Percentiles rank a stretch among this genome's conserved stretches.
phyloP scores from a whole-genome alignment of 2,113 vertebrate genomes.

The Synchiropus splendidus region DNA sequence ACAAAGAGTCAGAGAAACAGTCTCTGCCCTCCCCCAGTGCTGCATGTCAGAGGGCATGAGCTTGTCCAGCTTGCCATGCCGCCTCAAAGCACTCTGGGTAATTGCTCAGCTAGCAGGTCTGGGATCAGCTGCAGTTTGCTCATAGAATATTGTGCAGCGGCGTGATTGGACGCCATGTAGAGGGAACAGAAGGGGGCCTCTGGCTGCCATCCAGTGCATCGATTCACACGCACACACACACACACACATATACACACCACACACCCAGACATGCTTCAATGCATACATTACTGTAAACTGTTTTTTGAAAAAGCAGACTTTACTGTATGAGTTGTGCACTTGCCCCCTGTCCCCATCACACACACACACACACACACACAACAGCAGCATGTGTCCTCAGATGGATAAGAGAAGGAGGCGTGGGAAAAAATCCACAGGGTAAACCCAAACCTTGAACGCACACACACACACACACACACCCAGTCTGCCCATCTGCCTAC shows the following conservation, averaged over 20 bases:
- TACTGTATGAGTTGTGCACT: slow-evolving; percentile 35
- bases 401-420: slow-evolving; percentile 47
- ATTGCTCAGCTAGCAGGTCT: slow-evolving; percentile 65
- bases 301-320: slow-evolving; percentile 35
- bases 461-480: slow-evolving; percentile 16
- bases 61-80: slow-evolving; percentile 50
- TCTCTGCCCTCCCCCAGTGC: slow-evolving; percentile 27
- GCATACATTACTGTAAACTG: slow-evolving; percentile 33
- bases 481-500: slow-evolving; percentile 41
- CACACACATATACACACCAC: slow-evolving; percentile 24
- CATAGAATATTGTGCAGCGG: slow-evolving; percentile 38
- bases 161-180: slow-evolving; percentile 49
- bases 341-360: background rate
- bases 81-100: slow-evolving; percentile 64
- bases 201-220: slow-evolving; percentile 55
- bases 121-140: slow-evolving; percentile 63
- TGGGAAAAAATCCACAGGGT: slow-evolving; percentile 59
- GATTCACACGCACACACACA: slow-evolving; percentile 34
- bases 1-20: slow-evolving; percentile 36
- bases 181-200: slow-evolving; percentile 63
- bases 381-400: slow-evolving; percentile 47
- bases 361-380: slow-evolving; percentile 14
- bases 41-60: slow-evolving; percentile 58
- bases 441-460: slow-evolving; percentile 37
- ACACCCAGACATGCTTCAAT: slow-evolving; percentile 35